Evolutionary conservation across 2,797 vertebrate genomes (phyloP).

Genomic region (Eutrigla gurnardus): DNA sequence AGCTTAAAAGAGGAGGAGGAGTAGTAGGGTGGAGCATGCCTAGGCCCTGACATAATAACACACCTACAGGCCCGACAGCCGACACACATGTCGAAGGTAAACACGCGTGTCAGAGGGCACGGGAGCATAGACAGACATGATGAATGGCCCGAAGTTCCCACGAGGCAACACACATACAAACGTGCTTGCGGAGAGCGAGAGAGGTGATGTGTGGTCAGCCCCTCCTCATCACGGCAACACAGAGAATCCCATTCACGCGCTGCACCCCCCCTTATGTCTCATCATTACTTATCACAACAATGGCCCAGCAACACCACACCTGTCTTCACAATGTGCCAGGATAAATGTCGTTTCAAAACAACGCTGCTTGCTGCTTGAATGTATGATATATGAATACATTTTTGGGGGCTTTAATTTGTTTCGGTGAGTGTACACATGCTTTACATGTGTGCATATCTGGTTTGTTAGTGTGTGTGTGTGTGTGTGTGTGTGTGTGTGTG

Average conservation of each 20-base stretch:
- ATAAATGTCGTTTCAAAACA: background rate
- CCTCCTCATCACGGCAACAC: constrained; percentile 70
- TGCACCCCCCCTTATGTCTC: constrained; percentile 56
- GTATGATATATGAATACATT: background rate
- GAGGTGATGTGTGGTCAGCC: constrained; percentile 79
- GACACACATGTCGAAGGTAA: constrained; percentile 81
- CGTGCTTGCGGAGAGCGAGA: constrained; percentile 62
- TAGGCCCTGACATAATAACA: constrained; percentile 78
- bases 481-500: constrained; percentile 25
- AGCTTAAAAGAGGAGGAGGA: constrained; percentile 57
- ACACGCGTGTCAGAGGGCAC: constrained; percentile 82
- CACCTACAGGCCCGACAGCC: constrained; percentile 70
- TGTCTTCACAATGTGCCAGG: constrained; percentile 4
- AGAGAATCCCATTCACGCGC: constrained; percentile 79
- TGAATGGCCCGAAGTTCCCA: constrained; percentile 82
- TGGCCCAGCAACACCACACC: constrained; percentile 55
- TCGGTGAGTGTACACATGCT: constrained; percentile 1
- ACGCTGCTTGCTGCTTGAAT: background rate
- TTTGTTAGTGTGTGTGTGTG: background rate
- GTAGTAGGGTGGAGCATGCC: constrained; percentile 67
- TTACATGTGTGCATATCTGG: constrained; percentile 16
- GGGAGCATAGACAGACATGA: constrained; percentile 83
- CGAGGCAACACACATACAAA: constrained; percentile 75
- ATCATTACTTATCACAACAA: constrained; percentile 78
- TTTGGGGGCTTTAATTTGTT: background rate